Conservation (phyloP, 2,888 invertebrate species). For the Tenthredo amoena region DNA sequence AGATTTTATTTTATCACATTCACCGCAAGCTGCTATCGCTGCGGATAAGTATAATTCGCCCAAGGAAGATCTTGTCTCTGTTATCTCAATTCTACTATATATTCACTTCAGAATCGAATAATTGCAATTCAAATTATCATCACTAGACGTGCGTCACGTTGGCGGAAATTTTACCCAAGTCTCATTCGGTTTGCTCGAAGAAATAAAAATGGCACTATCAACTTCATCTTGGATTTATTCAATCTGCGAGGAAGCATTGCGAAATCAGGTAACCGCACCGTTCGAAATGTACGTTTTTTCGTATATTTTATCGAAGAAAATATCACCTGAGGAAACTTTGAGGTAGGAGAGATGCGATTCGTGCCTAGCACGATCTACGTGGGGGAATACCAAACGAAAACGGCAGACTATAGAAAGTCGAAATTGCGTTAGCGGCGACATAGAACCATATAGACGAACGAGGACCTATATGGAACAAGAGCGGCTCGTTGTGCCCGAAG, state of each 20-base stretch:
- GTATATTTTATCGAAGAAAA: no score
- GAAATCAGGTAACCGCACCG: not conserved
- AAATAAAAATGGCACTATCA: not conserved
- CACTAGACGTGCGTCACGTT: no score
- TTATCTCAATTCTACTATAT: not conserved
- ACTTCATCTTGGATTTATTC: not conserved
- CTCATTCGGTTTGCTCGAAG: not conserved
- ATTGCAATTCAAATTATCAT: not conserved
- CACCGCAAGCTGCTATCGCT: not conserved
- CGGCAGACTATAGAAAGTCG: slow-evolving; percentile 57
- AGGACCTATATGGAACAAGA: slow-evolving; percentile 53
- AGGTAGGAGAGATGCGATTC: not conserved
- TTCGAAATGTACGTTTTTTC: not conserved
- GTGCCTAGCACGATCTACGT: slow-evolving; percentile 2
- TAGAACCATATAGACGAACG: slow-evolving; percentile 45
- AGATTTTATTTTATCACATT: not conserved
- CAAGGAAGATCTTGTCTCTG: not conserved
- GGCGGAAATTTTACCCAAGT: no score
- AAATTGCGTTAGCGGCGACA: slow-evolving; percentile 69
- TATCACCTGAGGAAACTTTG: not conserved
- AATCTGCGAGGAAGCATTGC: not conserved
- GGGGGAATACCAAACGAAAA: slow-evolving; percentile 40
- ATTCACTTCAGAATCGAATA: not conserved
- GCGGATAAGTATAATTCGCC: not conserved
- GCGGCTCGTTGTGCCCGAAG: slow-evolving; percentile 62